Base-by-base conservation (phyloP, 2,797 vertebrate species). In the Cossypha niveicapilla region DNA sequence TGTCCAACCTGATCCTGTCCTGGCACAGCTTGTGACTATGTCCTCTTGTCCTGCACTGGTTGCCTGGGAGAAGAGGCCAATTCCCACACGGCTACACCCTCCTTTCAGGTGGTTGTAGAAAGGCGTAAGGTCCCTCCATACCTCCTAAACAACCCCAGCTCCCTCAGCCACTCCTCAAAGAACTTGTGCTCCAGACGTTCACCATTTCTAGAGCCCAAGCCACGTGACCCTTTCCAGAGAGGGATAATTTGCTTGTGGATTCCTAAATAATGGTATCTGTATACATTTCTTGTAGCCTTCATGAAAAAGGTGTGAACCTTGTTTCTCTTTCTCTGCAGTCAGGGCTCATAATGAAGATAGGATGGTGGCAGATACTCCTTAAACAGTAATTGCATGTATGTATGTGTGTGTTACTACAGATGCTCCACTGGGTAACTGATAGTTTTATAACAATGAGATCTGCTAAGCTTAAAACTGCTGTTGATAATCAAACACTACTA, bases 241-340 rank as follows among this genome's bases (percentile, higher is more conserved):
- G 22, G 22, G 11, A 1, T 5, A 8, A n/a, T 10, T 54, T 16
- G 18, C 13, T 39, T 28, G 28, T 4, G 0, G 0, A 2, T 27
- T 60, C 23, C 39, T 37, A 11, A 44, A 3, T 5, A 7, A 18
- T 4, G 11, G 7, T 5, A 25, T 6, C 13, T 10, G 10, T 15
- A 30, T 11, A 0, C 6, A 0, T 21, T 63, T 62, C 15, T 62
- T 37, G 25, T 16, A 53, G 44, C 5, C 27, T 30, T 27, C 21
- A 3, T 23, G 2, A 75, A 28, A 51, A 78, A 25, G 39, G 11
- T 35, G 25, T n/a, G 39, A 70, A 58, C 28, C 17, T 45, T 76
- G 23, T 12, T 63, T 44, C 7, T 65, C 32, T 34, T 60, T 10
- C 1, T 77, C 14, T 3, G 1, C 45, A 37, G 22, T 37, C 23